Evolutionary conservation across 2,888 invertebrate genomes (phyloP), one percentile per base, ranked within the genome.

Genomic region (Nymphalis polychloros): DNA sequence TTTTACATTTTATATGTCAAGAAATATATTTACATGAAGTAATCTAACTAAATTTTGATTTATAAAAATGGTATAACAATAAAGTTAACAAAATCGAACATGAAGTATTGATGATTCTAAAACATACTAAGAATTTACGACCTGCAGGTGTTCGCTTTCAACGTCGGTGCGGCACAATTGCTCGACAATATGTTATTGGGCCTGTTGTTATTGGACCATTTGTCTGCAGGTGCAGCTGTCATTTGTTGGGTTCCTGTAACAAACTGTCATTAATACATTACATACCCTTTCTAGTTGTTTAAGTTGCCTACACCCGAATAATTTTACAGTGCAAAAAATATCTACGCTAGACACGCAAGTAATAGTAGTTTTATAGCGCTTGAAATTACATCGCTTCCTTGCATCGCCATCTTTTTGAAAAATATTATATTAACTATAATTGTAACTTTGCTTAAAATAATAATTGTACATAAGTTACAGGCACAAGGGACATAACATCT

Each of bases 121-220:
- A 52, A 20, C 13, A 23, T 8, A 31, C n/a, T 55, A 31, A 55
- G 53, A 55, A 55, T 55, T 55, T 55, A 55, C 27, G 53, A n/a
- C 17, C 1, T 55, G 53, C 53, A 55, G 53, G 53, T 55, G 27
- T 55, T 55, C 27, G 53, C 27, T 55, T 31, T n/a, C 16, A 52
- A 5, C 53, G 31, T 55, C 53, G 53, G 16, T 52, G 23, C 13
- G 16, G 20, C 52, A 55, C 53, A 31, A 55, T 55, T 31, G 53
- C 53, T 8, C 31, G 27, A 31, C 53, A 16, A 55, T 55, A 31
- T 55, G 53, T 55, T 55, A 55, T 55, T 55, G 53, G 53, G 53
- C 53, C 27, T 23, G 53, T 55, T 55, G 53, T 55, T 55, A 55
- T 55, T 55, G 53, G 17, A 31, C 53, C 31, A 55, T 55, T 55